Evolutionary conservation across 2,888 invertebrate genomes (phyloP).

Genomic region (Lochmaea crataegi): DNA sequence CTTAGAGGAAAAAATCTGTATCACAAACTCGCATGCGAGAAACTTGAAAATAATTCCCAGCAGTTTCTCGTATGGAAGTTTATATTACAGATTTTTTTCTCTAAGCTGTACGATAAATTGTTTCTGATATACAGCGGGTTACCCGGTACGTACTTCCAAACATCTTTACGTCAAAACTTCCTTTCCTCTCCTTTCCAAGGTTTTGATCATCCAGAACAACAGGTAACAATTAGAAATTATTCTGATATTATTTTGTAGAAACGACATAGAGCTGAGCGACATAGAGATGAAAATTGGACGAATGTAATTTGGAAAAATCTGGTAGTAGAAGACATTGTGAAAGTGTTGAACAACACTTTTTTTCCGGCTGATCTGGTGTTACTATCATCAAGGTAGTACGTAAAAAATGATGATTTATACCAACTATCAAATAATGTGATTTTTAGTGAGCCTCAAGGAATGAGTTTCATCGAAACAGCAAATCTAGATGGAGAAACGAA

Average conservation of each 20-base stretch:
- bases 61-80: no score
- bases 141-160: no score
- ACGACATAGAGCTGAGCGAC: slow-evolving; percentile 93
- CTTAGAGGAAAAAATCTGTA: no score
- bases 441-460: slow-evolving; percentile 93
- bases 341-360: slow-evolving; percentile 91
- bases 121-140: no score
- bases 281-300: slow-evolving; percentile 84
- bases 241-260: slow-evolving; percentile 76
- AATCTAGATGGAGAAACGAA: slow-evolving; percentile 99
- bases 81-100: no score
- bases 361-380: slow-evolving; percentile 97
- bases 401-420: neutral
- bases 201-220: no score
- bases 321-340: slow-evolving; percentile 93
- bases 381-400: slow-evolving; percentile 89
- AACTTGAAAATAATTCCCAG: no score
- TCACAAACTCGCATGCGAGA: no score
- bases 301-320: slow-evolving; percentile 86
- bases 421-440: neutral
- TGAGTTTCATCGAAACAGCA: slow-evolving; percentile 99
- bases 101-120: no score
- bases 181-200: no score
- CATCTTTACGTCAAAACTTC: no score
- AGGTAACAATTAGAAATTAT: no score